Base-by-base conservation (phyloP, 2,888 invertebrate species). In the Strigamia transsilvanica region DNA sequence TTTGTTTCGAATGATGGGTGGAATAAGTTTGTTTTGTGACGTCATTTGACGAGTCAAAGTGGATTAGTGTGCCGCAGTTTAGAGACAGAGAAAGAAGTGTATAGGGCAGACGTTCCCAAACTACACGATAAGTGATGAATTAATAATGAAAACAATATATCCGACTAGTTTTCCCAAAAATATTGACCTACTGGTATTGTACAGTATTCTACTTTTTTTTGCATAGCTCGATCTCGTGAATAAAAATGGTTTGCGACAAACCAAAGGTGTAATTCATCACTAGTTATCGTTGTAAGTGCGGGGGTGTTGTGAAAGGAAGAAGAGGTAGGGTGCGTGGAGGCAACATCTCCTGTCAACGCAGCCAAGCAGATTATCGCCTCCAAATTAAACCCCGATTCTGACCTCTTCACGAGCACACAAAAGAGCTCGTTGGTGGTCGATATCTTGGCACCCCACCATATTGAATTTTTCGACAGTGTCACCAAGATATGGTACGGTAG, bases 381-480 rank as follows among this genome's bases (percentile, higher is more conserved):
- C 81, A 81, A 81, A 81, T 81, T 81, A 81, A 81, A 81, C 81
- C 81, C 61, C 81, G 66, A 81, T 61, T 73, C 42, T 81, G 66
- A 81, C 81, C 81, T 46, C 34, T 46, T 66, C 61, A 61, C 81
- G 23, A 23, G 12, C 61, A n/a, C 27, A 81, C 73, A 81, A 81
- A 66, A 38, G 81, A 34, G 23, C 73, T 73, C 73, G 73, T 73
- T 73, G 73, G 73, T 73, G 73, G 73, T 81, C 81, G 81, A 81
- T 81, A 81, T 41, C 81, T 73, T 81, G 81, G 81, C 81, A 66
- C 42, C 34, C 81, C 61, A 34, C 81, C 81, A 81, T 81, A 81
- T 81, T 34, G 66, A 81, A 46, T 66, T 32, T 66, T 81, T 81
- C 66, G 81, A 81, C 81, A 81, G 81, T 81, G 81, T 81, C 81